phyloP scores from a whole-genome alignment of 2,113 vertebrate species.

The Junco hyemalis region DNA sequence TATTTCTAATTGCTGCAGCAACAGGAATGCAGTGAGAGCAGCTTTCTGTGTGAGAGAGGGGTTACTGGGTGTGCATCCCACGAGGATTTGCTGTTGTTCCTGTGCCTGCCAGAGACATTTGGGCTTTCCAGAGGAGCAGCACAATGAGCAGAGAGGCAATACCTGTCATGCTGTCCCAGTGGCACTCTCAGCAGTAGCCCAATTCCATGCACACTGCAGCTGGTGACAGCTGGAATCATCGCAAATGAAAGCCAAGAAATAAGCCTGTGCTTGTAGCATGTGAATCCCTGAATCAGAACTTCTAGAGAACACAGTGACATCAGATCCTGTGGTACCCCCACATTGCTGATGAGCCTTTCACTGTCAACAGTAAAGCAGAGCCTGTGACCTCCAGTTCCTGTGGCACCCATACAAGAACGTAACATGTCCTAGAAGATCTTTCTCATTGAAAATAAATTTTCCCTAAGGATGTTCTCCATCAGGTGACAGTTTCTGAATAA shows the following conservation, averaged over 20 bases:
- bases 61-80: neutral
- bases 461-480: neutral
- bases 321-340: neutral
- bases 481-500: neutral
- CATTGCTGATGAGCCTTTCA: neutral
- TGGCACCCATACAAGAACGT: neutral
- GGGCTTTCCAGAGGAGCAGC: neutral
- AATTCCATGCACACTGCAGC: neutral
- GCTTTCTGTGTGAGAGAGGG: neutral
- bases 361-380: neutral
- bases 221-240: neutral
- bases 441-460: neutral
- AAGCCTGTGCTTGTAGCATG: neutral
- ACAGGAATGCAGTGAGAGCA: neutral
- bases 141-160: neutral
- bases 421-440: neutral
- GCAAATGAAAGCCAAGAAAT: neutral
- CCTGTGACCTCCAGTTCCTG: neutral
- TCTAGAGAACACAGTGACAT: neutral
- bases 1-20: neutral
- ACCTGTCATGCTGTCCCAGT: neutral
- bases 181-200: neutral
- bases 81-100: neutral
- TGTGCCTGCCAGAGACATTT: neutral
- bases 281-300: neutral